A percentile compares a stretch with the other conserved stretches of the same genome.
Conservation (phyloP, 1,140 invertebrate species). For the Aphelinus atriplicis region DNA sequence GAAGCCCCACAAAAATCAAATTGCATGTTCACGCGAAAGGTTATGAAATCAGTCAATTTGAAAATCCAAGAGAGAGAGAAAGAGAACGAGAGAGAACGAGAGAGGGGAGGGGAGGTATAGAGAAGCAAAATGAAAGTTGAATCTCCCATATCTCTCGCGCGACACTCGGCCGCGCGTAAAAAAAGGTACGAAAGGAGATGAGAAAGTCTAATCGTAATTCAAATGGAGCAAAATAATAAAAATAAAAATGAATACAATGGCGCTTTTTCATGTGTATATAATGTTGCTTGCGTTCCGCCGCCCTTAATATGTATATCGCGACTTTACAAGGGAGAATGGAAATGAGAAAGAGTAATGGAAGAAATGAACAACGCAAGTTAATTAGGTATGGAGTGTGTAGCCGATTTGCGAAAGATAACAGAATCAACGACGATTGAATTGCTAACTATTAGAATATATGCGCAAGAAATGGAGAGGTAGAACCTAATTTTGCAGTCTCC, state of each 20-base stretch:
- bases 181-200: constrained; percentile 3
- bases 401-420: neutral
- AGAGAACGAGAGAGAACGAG: neutral
- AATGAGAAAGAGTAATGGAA: constrained; percentile 7
- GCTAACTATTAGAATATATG: no score
- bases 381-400: constrained; percentile 24
- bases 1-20: constrained; percentile 4
- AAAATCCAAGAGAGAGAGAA: constrained; percentile 2
- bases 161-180: constrained; percentile 19
- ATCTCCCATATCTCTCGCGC: constrained; percentile 32
- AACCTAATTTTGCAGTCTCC: no score
- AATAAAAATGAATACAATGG: constrained; percentile 40
- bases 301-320: constrained; percentile 49
- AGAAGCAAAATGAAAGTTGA: neutral
- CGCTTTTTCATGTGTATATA: constrained; percentile 61
- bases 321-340: constrained; percentile 23
- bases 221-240: constrained; percentile 24
- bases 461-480: no score
- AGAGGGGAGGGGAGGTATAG: no score
- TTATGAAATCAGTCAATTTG: constrained; percentile 32
- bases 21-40: neutral
- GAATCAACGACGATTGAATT: neutral
- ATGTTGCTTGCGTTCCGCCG: constrained; percentile 56
- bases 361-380: constrained; percentile 13
- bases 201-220: constrained; percentile 33